Percentiles rank a stretch among this genome's conserved stretches.
These are phyloP conservation scores for Leucania comma DNA, from an alignment of 2,888 invertebrate genomes.

Conservation along the genomic window DNA sequence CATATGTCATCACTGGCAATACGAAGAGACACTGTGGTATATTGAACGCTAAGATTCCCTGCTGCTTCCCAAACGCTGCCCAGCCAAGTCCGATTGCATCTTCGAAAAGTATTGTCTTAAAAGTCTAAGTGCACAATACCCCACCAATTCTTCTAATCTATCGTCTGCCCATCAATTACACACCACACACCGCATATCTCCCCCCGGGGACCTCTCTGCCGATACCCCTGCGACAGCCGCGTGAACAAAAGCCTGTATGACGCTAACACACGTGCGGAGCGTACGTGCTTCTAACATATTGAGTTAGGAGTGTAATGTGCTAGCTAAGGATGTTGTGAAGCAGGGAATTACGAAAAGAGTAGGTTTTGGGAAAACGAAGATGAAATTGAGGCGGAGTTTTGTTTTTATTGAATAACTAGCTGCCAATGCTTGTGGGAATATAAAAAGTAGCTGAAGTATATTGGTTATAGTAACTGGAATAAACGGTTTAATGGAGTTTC, in stretches of 20 bases:
- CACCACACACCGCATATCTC: neutral
- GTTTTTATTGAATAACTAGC: neutral
- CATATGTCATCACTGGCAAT: no score
- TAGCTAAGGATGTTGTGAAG: neutral
- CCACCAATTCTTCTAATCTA: neutral
- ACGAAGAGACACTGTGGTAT: no score
- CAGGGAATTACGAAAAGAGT: neutral
- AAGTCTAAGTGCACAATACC: neutral
- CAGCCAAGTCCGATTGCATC: no score
- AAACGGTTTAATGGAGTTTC: no score
- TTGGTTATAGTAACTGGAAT: no score
- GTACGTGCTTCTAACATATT: conserved; percentile 32
- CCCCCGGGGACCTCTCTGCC: conserved; percentile 22
- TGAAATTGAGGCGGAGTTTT: neutral
- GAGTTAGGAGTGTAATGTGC: conserved; percentile 28
- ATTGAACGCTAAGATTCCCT: no score
- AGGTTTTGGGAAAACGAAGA: neutral
- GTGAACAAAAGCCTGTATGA: conserved; percentile 19
- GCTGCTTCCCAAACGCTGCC: no score
- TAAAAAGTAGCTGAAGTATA: no score
- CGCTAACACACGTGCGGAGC: conserved; percentile 17
- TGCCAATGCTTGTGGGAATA: no score
- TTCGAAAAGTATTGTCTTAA: no score
- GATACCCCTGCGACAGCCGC: conserved; percentile 25
- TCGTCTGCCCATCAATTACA: neutral